Evolutionary conservation across 2,113 vertebrate genomes (phyloP).

Genomic region (Felis catus): DNA sequence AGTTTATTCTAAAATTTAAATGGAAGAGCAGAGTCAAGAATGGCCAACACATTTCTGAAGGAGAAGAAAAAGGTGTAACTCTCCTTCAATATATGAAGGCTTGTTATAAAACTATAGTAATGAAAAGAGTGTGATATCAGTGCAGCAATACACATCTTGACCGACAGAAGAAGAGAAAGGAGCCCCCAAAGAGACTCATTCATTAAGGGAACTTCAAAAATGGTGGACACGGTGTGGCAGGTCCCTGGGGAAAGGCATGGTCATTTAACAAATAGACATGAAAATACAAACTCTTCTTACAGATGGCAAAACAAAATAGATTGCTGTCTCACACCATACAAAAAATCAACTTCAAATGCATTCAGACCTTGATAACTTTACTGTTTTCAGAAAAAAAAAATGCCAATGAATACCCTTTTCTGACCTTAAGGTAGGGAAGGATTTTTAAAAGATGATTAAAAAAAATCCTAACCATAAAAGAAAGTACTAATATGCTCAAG

Average conservation of each 20-base stretch:
- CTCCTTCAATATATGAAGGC: neutral
- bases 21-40: neutral
- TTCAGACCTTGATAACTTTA: neutral
- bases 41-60: neutral
- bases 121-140: neutral
- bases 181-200: neutral
- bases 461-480: neutral
- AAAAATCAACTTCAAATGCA: neutral
- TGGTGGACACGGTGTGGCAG: neutral
- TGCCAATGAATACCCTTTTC: neutral
- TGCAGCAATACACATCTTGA: neutral
- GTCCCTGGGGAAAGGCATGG: neutral
- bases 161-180: neutral
- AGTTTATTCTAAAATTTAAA: constrained; percentile 18
- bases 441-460: constrained; percentile 8
- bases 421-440: neutral
- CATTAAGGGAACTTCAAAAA: neutral
- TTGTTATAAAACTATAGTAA: neutral
- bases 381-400: neutral
- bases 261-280: neutral
- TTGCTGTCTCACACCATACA: neutral
- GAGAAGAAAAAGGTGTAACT: neutral
- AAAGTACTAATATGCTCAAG: neutral
- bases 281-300: neutral
- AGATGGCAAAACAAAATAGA: neutral